Evolutionary conservation across 1,140 invertebrate species (phyloP), one percentile per base, ranked within the genome.

Genomic region (Drosophila malerkotliana): DNA sequence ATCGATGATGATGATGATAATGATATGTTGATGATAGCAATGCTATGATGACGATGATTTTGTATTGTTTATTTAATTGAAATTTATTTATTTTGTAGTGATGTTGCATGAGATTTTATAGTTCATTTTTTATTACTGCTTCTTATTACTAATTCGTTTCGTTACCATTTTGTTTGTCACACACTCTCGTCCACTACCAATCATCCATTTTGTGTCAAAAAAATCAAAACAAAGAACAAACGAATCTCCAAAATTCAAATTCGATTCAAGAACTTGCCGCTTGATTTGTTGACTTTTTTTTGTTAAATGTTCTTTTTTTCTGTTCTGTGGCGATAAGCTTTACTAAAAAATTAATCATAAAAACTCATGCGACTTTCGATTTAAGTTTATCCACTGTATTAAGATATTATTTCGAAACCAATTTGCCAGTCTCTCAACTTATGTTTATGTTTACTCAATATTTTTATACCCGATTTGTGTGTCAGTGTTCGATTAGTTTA

Each of bases 321-420:
- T 64, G 41, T 51, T 26, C 54, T 63, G 69, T 80, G 69, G 71
- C 77, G 64, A 79, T 68, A 81, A 77, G 90, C 90, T 91, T 91
- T 76, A 90, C 90, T 91, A 88, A 91, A 91, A 91, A 91, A 91
- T 91, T 91, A 91, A 91, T 91, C 82, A 90, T 91, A 91, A 91
- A 91, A 91, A 89, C 90, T 91, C 90, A 91, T 91, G 90, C 90
- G 90, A 90, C 83, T 72, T 73, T 80, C 52, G 68, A 85, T 90
- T 89, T 90, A 78, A 78, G 83, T 82, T 67, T 58, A 73, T 64
- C 48, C 72, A 84, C 61, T 54, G 78, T 34, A 61, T 60, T 51
- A 66, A 76, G 60, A 74, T 68, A 73, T 39, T 21, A 62, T 59
- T 57, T 81, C 37, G 41, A 14, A 66, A 66, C 12, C 39, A 14